Evolutionary conservation across 2,888 invertebrate genomes (phyloP).

Genomic region (Phragmatobia fuliginosa): DNA sequence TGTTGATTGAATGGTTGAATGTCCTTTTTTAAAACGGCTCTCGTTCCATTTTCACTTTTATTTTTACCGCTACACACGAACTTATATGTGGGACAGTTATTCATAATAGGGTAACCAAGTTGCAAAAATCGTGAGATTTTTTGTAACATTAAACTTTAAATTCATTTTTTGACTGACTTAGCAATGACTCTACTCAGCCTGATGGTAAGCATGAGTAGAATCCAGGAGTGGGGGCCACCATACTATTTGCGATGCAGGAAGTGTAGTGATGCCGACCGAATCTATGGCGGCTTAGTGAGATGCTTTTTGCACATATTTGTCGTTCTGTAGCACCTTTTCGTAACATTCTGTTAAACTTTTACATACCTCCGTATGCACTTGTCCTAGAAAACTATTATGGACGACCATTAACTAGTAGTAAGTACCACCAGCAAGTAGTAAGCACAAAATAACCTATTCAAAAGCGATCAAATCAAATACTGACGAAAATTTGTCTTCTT

Average conservation of each 20-base stretch:
- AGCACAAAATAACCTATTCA: background rate
- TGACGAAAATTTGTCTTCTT: background rate
- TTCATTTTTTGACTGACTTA: too few species aligned
- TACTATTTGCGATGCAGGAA: too few species aligned
- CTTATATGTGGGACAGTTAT: slow-evolving; percentile 33
- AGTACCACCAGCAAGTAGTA: too few species aligned
- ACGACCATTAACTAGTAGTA: background rate
- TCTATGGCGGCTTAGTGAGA: too few species aligned
- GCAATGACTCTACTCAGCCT: too few species aligned
- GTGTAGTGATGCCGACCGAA: too few species aligned
- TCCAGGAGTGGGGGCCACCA: too few species aligned
- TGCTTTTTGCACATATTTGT: too few species aligned
- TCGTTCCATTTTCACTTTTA: slow-evolving; percentile 46
- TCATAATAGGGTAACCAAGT: slow-evolving; percentile 25
- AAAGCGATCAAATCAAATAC: background rate
- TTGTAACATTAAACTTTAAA: background rate
- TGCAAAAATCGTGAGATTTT: background rate
- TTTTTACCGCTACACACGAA: slow-evolving; percentile 39
- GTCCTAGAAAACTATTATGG: background rate
- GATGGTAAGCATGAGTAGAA: too few species aligned
- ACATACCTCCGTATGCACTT: background rate
- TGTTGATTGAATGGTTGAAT: background rate
- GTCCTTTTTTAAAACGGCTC: slow-evolving; percentile 23
- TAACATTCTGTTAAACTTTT: background rate
- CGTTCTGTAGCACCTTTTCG: too few species aligned